These are phyloP conservation scores for Sandelia bainsii DNA, from an alignment of 2,797 vertebrate genomes.

Conservation along the genomic window DNA sequence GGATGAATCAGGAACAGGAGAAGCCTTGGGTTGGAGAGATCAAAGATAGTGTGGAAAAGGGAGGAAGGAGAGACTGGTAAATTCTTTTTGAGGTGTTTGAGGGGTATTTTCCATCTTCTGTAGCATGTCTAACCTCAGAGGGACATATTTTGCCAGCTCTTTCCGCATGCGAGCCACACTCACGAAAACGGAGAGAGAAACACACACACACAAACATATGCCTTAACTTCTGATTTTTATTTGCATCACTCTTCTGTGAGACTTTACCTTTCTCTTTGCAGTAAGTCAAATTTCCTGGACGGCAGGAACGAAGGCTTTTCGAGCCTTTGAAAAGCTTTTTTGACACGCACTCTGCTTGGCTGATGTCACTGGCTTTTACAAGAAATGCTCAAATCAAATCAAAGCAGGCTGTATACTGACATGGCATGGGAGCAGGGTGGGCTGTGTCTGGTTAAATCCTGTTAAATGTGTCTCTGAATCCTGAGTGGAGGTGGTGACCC, in stretches of 20 bases:
- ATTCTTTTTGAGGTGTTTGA: constrained; percentile 66
- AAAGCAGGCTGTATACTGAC: constrained; percentile 20
- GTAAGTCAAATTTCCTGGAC: constrained; percentile 55
- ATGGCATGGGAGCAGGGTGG: constrained; percentile 22
- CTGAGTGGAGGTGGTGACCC: constrained; percentile 68
- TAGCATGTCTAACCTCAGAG: constrained; percentile 62
- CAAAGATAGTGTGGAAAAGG: constrained; percentile 61
- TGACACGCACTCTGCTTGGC: constrained; percentile 17
- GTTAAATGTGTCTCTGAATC: constrained; percentile 69
- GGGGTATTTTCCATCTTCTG: constrained; percentile 59
- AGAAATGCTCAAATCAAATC: constrained; percentile 38
- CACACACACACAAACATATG: constrained; percentile 9
- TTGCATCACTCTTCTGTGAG: constrained; percentile 44
- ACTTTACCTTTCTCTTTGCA: constrained; percentile 44
- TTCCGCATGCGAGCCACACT: constrained; percentile 30
- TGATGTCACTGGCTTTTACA: constrained; percentile 10
- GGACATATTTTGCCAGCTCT: constrained; percentile 59
- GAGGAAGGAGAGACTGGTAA: constrained; percentile 52
- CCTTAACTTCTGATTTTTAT: constrained; percentile 40
- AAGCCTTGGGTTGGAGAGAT: constrained; percentile 60
- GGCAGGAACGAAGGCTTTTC: constrained; percentile 19
- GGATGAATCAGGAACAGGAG: constrained; percentile 56
- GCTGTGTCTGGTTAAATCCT: constrained; percentile 45
- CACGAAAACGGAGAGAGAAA: background rate
- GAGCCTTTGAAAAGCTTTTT: constrained; percentile 30